Conservation (phyloP, 2,113 vertebrate species). For the Rhinopomastus cyanomelas region DNA sequence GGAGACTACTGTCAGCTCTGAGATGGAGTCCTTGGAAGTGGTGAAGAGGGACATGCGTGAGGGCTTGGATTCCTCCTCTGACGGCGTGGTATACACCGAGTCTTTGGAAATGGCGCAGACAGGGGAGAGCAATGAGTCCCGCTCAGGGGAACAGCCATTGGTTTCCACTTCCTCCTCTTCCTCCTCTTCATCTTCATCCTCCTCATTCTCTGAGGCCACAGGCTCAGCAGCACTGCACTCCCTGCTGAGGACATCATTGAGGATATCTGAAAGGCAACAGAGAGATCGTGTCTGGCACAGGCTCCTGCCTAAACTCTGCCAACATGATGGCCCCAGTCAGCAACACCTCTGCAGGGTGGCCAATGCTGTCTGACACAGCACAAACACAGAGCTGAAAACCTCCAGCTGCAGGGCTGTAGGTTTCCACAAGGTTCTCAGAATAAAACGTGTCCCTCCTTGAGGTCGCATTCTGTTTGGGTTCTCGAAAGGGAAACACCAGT, state of each 20-base stretch:
- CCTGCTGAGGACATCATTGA: conserved; percentile 85
- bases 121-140: conserved; percentile 75
- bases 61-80: conserved; percentile 63
- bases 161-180: conserved; percentile 77
- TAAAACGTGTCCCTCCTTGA: not conserved
- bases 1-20: conserved; percentile 80
- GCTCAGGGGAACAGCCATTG: not conserved
- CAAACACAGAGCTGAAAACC: not conserved
- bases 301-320: not conserved
- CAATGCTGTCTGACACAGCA: not conserved
- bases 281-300: accelerated
- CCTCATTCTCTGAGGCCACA: conserved; percentile 64
- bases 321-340: accelerated
- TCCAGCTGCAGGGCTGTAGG: not conserved
- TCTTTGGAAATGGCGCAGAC: conserved; percentile 74
- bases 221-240: conserved; percentile 70
- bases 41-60: conserved; percentile 63
- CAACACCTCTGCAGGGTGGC: accelerated
- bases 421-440: not conserved
- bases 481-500: not conserved
- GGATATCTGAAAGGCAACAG: conserved; percentile 80
- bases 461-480: not conserved
- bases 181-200: conserved; percentile 77
- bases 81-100: conserved; percentile 69
- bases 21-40: conserved; percentile 83